A percentile compares a stretch with the other conserved stretches of the same genome.
These are phyloP conservation scores for Papilio glaucus DNA, from an alignment of 1,140 invertebrate genomes.

Conservation along the genomic window DNA sequence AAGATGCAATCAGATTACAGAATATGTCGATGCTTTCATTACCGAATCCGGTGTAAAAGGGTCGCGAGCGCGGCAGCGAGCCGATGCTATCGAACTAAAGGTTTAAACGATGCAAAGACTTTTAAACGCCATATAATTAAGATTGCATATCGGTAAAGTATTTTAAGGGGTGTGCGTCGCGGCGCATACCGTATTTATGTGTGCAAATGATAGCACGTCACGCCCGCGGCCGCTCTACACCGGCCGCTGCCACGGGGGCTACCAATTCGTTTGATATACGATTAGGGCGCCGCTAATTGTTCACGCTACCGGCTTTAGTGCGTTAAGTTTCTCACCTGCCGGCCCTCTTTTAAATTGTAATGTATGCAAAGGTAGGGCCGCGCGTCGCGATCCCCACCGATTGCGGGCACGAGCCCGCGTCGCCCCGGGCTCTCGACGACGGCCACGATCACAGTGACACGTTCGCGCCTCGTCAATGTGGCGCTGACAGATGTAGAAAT, in stretches of 20 bases:
- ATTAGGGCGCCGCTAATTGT: slow-evolving; percentile 40
- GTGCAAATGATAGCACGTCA: neutral
- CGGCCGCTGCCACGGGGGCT: neutral
- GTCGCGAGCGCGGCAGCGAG: neutral
- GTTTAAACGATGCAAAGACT: neutral
- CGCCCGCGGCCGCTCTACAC: neutral
- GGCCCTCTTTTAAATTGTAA: too few relatives aligned
- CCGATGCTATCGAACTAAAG: neutral
- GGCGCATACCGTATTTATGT: slow-evolving; percentile 6
- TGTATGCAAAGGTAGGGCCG: too few relatives aligned
- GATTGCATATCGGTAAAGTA: slow-evolving; percentile 32
- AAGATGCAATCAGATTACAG: neutral
- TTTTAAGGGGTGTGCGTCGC: slow-evolving; percentile 25
- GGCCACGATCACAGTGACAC: too few relatives aligned
- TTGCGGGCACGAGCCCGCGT: too few relatives aligned
- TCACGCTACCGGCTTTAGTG: slow-evolving; percentile 20
- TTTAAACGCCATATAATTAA: slow-evolving; percentile 18
- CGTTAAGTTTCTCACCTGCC: slow-evolving; percentile 30
- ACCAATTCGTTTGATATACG: slow-evolving; percentile 38
- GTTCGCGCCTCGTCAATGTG: too few relatives aligned
- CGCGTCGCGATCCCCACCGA: too few relatives aligned
- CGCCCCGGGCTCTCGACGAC: too few relatives aligned
- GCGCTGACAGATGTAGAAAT: too few relatives aligned
- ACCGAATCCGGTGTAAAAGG: neutral
- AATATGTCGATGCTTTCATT: neutral